Conservation (phyloP, 1,140 invertebrate species). For the Araneus ventricosus region DNA sequence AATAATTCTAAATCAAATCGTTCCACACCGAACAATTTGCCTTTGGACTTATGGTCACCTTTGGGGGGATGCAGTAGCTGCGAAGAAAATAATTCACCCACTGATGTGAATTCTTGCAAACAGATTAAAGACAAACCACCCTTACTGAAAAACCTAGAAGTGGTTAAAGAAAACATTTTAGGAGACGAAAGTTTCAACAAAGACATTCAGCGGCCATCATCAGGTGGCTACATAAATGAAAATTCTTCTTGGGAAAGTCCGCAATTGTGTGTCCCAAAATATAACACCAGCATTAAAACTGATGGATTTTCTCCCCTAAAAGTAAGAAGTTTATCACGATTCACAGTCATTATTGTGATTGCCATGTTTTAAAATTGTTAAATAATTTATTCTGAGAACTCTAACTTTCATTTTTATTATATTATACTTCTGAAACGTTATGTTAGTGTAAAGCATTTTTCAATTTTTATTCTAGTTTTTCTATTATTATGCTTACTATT, state of each 20-base stretch:
- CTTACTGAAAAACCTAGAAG: conserved; percentile 88
- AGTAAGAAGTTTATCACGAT: background rate
- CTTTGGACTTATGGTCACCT: conserved; percentile 80
- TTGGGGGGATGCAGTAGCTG: conserved; percentile 82
- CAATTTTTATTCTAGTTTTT: too few relatives aligned
- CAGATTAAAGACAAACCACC: conserved; percentile 89
- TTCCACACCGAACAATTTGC: conserved; percentile 15
- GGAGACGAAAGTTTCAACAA: conserved; percentile 81
- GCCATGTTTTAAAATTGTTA: too few relatives aligned
- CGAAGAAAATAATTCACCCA: conserved; percentile 92
- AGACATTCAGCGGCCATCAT: conserved; percentile 81
- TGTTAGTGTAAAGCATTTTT: too few relatives aligned
- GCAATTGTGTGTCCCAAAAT: background rate
- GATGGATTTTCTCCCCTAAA: conserved; percentile 27
- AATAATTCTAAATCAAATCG: conserved; percentile 36
- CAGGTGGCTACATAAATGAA: conserved; percentile 89
- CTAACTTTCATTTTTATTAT: too few relatives aligned
- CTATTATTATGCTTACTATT: too few relatives aligned
- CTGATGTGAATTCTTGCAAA: conserved; percentile 91
- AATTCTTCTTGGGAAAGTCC: conserved; percentile 81
- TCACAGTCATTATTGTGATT: too few relatives aligned
- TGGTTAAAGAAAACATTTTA: conserved; percentile 80
- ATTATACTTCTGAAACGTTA: too few relatives aligned
- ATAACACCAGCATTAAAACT: background rate
- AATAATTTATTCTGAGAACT: too few relatives aligned